These are phyloP conservation scores for Labroides dimidiatus DNA, from an alignment of 2,797 vertebrate genomes.

Conservation along the genomic window DNA sequence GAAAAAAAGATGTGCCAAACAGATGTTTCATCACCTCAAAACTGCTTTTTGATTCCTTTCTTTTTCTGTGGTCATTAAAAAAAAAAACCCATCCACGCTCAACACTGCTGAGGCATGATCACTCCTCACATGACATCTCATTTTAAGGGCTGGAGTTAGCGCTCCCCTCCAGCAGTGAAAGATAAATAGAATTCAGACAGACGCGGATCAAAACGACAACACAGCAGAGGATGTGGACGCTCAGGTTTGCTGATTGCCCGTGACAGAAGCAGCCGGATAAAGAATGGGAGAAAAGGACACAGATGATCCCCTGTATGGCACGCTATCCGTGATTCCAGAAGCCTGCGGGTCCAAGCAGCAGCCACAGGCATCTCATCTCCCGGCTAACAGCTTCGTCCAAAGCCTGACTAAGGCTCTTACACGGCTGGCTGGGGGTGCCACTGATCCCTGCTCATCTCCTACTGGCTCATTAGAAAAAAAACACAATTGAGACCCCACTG, in stretches of 20 bases:
- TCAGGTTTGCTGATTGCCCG: conserved; percentile 51
- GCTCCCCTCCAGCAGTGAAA: conserved; percentile 1
- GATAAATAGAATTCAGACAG: conserved; percentile 11
- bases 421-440: conserved; percentile 48
- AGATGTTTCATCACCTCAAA: conserved; percentile 49
- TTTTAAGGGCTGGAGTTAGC: conserved; percentile 41
- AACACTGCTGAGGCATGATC: conserved; percentile 31
- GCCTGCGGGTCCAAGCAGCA: conserved; percentile 37
- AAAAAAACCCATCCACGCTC: conserved; percentile 30
- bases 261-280: conserved; percentile 60
- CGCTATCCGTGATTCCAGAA: conserved; percentile 45
- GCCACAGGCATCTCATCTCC: conserved; percentile 49
- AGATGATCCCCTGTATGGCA: conserved; percentile 58
- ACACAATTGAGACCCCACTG: conserved; percentile 50
- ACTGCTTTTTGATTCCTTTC: conserved; percentile 31
- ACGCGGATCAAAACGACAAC: background rate
- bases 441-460: conserved; percentile 76
- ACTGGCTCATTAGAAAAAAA: conserved; percentile 62
- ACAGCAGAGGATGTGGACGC: conserved; percentile 31
- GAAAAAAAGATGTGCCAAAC: conserved; percentile 27
- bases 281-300: conserved; percentile 39
- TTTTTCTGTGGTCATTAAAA: conserved; percentile 43
- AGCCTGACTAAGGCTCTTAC: conserved; percentile 76
- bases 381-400: conserved; percentile 58
- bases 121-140: conserved; percentile 21